Evolutionary conservation across 2,113 vertebrate species (phyloP).

Genomic region (Festucalex cinctus): DNA sequence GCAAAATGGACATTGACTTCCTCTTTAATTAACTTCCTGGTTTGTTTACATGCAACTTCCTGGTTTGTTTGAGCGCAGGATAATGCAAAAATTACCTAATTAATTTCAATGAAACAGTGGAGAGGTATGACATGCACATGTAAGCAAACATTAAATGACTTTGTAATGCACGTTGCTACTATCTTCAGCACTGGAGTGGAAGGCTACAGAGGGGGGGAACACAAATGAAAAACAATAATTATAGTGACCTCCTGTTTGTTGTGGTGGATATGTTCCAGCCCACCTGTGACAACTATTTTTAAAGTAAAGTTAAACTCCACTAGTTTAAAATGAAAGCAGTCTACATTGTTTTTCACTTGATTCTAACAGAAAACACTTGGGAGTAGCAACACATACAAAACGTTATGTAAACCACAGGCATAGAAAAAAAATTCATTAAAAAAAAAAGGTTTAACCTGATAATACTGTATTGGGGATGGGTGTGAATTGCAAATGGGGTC

Average conservation of each 20-base stretch:
- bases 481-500: no score
- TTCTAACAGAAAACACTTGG: background rate
- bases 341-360: background rate
- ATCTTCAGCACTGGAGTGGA: background rate
- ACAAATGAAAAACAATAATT: background rate
- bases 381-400: background rate
- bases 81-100: background rate
- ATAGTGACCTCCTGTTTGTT: background rate
- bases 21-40: background rate
- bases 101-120: background rate
- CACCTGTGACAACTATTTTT: background rate
- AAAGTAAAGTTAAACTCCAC: background rate
- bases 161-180: background rate
- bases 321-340: background rate
- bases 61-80: slow-evolving; percentile 1
- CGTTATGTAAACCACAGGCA: no score
- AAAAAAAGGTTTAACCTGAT: no score
- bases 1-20: no score
- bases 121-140: background rate
- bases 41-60: background rate
- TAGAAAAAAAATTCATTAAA: no score
- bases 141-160: background rate
- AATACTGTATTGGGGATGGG: no score
- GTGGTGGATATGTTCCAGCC: background rate
- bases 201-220: no score